These are phyloP conservation scores for Caenorhabditis drosophilae DNA, from an alignment of 2,888 invertebrate species.

Conservation along the genomic window DNA sequence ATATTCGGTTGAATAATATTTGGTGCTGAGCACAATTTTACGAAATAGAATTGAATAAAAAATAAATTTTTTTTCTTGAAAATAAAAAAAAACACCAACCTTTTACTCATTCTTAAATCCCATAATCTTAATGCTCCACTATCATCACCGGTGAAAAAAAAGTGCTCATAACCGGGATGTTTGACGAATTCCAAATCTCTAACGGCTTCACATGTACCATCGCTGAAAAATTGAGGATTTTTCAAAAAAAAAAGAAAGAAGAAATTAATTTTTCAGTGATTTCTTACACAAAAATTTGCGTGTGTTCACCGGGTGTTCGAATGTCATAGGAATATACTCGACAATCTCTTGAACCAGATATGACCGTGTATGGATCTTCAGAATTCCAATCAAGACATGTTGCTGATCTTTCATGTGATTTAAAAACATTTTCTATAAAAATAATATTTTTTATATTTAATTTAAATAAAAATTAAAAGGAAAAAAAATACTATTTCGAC, in stretches of 20 bases:
- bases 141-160: constrained; percentile 49
- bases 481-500: constrained; percentile 26
- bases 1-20: too few species aligned
- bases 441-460: neutral
- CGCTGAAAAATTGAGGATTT: constrained; percentile 13
- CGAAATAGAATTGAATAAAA: too few species aligned
- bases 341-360: constrained; percentile 41
- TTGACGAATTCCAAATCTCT: constrained; percentile 42
- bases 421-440: constrained; percentile 30
- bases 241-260: neutral
- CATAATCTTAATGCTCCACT: constrained; percentile 47
- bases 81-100: constrained; percentile 10
- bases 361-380: constrained; percentile 24
- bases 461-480: neutral
- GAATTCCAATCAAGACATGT: constrained; percentile 47
- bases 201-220: constrained; percentile 36
- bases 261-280: neutral
- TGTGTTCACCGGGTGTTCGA: constrained; percentile 9
- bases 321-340: constrained; percentile 33
- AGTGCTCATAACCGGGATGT: constrained; percentile 22
- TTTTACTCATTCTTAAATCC: constrained; percentile 43
- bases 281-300: constrained; percentile 16
- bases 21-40: too few species aligned
- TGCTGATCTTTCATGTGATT: constrained; percentile 50
- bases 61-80: too few species aligned